Percentiles rank a stretch among this genome's conserved stretches.
These are phyloP conservation scores for Coregonus ussuriensis DNA, from an alignment of 2,797 vertebrate species.

Conservation along the genomic window DNA sequence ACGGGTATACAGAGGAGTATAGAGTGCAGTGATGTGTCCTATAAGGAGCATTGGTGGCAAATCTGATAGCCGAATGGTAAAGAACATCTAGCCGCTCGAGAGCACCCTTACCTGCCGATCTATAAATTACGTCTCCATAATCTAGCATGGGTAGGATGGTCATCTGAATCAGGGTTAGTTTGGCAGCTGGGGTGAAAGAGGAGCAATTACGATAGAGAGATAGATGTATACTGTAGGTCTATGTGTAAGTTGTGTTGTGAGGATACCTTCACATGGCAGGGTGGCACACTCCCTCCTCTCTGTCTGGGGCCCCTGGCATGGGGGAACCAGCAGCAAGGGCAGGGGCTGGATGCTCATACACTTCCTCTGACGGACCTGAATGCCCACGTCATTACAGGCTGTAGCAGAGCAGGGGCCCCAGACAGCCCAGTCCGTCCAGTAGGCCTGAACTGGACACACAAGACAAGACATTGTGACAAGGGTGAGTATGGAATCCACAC, in stretches of 20 bases:
- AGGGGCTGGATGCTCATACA: slow-evolving; percentile 73
- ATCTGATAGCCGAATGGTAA: too few species aligned
- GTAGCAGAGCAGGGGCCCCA: slow-evolving; percentile 85
- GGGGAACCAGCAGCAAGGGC: slow-evolving; percentile 64
- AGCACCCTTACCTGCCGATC: too few species aligned
- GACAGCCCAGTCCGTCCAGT: slow-evolving; percentile 82
- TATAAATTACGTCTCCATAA: too few species aligned
- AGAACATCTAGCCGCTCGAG: too few species aligned
- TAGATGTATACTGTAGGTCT: not conserved
- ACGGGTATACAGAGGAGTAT: too few species aligned
- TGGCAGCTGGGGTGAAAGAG: too few species aligned
- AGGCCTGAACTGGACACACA: slow-evolving; percentile 73
- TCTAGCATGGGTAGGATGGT: too few species aligned
- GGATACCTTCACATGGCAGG: slow-evolving; percentile 79
- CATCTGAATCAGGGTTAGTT: too few species aligned
- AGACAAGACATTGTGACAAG: not conserved
- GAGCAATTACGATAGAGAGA: too few species aligned
- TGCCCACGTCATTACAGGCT: slow-evolving; percentile 75
- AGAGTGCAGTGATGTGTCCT: too few species aligned
- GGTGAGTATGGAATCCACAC: not conserved
- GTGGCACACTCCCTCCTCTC: slow-evolving; percentile 79
- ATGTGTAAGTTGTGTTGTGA: not conserved
- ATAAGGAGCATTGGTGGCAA: too few species aligned
- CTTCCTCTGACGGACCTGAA: slow-evolving; percentile 79
- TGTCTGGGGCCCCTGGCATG: slow-evolving; percentile 79